Conservation (phyloP, 2,113 vertebrate genomes). For the Pangasianodon gigas region DNA sequence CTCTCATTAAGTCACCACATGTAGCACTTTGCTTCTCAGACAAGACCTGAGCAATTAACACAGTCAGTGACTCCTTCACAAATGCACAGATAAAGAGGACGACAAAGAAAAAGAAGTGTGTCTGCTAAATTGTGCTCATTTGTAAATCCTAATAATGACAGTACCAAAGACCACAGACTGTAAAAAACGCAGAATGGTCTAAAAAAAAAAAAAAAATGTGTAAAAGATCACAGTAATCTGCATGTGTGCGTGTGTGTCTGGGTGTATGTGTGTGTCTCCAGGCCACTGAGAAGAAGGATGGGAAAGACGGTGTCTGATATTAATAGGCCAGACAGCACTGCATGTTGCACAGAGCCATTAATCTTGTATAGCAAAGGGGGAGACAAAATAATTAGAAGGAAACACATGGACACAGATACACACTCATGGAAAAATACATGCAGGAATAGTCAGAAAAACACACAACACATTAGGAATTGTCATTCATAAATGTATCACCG, state of each 20-base stretch:
- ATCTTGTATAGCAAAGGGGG: constrained; percentile 65
- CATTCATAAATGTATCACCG: neutral
- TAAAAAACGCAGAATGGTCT: neutral
- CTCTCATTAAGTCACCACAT: constrained; percentile 58
- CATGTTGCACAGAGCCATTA: constrained; percentile 64
- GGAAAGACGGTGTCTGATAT: constrained; percentile 57
- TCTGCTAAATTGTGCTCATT: constrained; percentile 17
- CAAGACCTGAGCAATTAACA: constrained; percentile 42
- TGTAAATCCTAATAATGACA: constrained; percentile 29
- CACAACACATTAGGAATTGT: constrained; percentile 13
- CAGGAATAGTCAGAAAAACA: constrained; percentile 19
- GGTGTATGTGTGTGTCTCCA: neutral
- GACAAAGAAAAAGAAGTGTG: constrained; percentile 36
- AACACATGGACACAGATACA: constrained; percentile 54
- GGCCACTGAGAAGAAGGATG: neutral
- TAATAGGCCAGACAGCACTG: constrained; percentile 62
- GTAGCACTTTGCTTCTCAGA: constrained; percentile 24
- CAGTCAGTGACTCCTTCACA: constrained; percentile 34
- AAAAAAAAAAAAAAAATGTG: neutral
- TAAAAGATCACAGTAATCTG: constrained; percentile 14
- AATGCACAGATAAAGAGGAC: constrained; percentile 42
- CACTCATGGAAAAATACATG: neutral
- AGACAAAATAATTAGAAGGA: constrained; percentile 67
- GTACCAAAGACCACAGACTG: neutral
- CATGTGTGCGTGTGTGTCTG: constrained; percentile 23